Evolutionary conservation across 2,888 invertebrate genomes (phyloP).

Genomic region (Acleris sparsana): DNA sequence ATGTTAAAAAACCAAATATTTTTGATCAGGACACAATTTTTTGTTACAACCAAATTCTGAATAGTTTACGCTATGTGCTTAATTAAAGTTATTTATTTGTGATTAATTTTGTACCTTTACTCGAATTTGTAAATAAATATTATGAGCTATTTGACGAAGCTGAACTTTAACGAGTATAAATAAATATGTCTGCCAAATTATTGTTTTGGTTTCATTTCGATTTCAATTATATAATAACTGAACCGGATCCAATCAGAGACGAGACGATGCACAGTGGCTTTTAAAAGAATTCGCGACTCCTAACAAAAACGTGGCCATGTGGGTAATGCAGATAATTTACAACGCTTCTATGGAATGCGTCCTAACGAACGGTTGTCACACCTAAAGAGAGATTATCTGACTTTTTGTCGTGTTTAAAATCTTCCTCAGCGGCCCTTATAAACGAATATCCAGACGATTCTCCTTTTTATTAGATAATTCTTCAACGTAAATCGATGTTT

Average conservation of each 20-base stretch:
- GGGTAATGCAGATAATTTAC: slow-evolving; percentile 57
- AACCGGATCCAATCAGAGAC: neutral
- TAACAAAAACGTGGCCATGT: slow-evolving; percentile 53
- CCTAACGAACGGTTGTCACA: slow-evolving; percentile 64
- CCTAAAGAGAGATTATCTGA: slow-evolving; percentile 54
- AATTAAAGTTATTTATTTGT: slow-evolving; percentile 76
- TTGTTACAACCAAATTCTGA: slow-evolving; percentile 72
- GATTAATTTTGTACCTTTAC: slow-evolving; percentile 77
- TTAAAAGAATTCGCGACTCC: neutral
- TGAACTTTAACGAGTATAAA: slow-evolving; percentile 80
- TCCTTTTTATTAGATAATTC: slow-evolving; percentile 48
- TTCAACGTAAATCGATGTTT: slow-evolving; percentile 33
- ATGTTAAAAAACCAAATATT: slow-evolving; percentile 66
- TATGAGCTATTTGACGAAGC: slow-evolving; percentile 77
- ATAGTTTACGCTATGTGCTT: slow-evolving; percentile 70
- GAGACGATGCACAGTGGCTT: neutral
- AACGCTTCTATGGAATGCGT: slow-evolving; percentile 52
- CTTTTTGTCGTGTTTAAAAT: slow-evolving; percentile 57
- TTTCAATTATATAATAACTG: neutral
- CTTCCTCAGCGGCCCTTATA: slow-evolving; percentile 47
- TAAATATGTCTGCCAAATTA: slow-evolving; percentile 84
- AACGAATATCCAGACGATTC: slow-evolving; percentile 52
- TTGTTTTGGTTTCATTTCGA: slow-evolving; percentile 56
- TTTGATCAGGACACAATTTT: slow-evolving; percentile 56
- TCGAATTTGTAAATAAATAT: slow-evolving; percentile 77